phyloP scores from a whole-genome alignment of 2,113 vertebrate species.

The Muscicapa adusta region DNA sequence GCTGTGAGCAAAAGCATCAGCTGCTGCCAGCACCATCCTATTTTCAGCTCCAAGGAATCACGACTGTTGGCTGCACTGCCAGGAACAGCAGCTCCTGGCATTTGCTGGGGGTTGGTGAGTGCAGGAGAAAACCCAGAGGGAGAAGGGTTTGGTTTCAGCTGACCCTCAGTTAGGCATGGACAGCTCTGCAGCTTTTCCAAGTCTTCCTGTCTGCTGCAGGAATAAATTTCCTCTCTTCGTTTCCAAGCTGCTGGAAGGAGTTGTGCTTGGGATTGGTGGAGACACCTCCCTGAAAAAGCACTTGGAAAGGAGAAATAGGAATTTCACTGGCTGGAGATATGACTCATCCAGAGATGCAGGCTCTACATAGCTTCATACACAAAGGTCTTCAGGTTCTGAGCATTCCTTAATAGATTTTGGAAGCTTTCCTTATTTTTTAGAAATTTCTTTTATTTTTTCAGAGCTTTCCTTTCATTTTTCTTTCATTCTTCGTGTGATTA shows the following conservation, averaged over 20 bases:
- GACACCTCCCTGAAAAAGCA: neutral
- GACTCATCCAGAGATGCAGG: neutral
- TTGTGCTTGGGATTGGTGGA: neutral
- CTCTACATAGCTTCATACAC: neutral
- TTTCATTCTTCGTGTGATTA: neutral
- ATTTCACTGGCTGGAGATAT: neutral
- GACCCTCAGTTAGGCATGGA: fast-evolving
- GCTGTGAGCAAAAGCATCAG: constrained; percentile 50
- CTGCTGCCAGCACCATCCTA: constrained; percentile 25
- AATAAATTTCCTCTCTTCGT: neutral
- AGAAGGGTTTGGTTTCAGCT: neutral
- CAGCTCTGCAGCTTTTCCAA: neutral
- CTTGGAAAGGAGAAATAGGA: neutral
- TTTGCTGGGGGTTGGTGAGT: neutral
- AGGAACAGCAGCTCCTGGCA: constrained; percentile 24
- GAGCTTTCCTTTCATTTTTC: neutral
- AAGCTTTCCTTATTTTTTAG: neutral
- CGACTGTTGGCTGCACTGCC: constrained; percentile 6
- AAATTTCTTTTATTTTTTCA: neutral
- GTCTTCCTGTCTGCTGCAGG: neutral
- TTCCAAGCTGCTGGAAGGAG: neutral
- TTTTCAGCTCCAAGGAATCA: constrained; percentile 63
- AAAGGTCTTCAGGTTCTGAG: neutral
- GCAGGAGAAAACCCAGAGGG: neutral
- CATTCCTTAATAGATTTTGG: neutral